Evolutionary conservation across 1,140 invertebrate species (phyloP).

Genomic region (Trichomalopsis sarcophagae): DNA sequence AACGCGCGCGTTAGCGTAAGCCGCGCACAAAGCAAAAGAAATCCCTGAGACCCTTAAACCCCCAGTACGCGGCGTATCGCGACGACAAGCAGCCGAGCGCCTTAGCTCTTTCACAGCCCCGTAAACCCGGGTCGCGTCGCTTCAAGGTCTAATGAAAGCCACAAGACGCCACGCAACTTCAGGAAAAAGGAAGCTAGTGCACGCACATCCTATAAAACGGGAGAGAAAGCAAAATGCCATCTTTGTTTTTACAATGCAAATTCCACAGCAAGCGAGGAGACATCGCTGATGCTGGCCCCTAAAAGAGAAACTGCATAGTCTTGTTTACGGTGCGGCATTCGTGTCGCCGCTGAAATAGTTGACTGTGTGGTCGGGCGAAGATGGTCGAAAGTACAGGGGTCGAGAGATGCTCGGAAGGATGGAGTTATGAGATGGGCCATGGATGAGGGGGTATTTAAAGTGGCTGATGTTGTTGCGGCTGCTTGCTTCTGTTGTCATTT

Average conservation of each 20-base stretch:
- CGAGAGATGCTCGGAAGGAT: neutral
- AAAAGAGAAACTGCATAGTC: neutral
- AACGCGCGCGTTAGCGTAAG: slow-evolving; percentile 10
- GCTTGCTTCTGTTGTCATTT: neutral
- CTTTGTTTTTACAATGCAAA: slow-evolving; percentile 32
- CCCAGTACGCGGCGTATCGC: too few species aligned
- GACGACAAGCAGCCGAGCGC: slow-evolving; percentile 1
- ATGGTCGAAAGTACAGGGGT: neutral
- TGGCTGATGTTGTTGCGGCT: neutral
- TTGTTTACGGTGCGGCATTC: neutral
- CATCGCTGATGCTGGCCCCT: neutral
- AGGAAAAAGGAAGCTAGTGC: neutral
- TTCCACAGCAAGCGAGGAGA: neutral
- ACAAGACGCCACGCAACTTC: neutral
- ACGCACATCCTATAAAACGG: neutral
- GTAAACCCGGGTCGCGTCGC: neutral
- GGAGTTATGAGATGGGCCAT: neutral
- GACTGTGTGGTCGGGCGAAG: too few species aligned
- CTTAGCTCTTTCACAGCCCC: slow-evolving; percentile 3
- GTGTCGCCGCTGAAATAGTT: neutral
- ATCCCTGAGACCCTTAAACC: neutral
- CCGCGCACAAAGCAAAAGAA: neutral
- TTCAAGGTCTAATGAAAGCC: slow-evolving; percentile 28
- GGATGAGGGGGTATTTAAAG: neutral
- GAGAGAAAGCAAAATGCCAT: neutral